Base-by-base conservation (phyloP, 2,888 invertebrate species). In the Drosophila prostipennis region DNA sequence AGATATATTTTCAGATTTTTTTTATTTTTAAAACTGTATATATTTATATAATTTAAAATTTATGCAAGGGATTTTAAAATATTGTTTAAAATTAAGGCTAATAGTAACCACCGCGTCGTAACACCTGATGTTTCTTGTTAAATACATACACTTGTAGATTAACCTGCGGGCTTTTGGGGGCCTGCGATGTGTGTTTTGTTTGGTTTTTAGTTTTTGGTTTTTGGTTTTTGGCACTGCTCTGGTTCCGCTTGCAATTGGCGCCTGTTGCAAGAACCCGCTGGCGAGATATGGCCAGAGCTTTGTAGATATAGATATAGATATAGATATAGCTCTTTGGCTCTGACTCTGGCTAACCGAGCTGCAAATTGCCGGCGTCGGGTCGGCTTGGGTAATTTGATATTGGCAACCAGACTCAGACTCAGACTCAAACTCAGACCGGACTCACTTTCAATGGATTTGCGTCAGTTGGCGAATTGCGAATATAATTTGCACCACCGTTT, bases 321-420 rank as follows among this genome's bases (percentile, higher is more conserved):
- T 23, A 43, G 13, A 43, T 19, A 19, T 19, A 19, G 19, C 19
- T 19, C 19, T 19, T 19, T 19, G 19, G 19, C 19, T 23, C 13
- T 43, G 45, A 26, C 32, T n/a, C 32, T 55, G 32, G 80, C 80
- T 52, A 77, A 72, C 54, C 36, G 53, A 64, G 79, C 80, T 72
- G 74, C 63, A 80, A 80, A 77, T 83, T 68, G 73, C 49, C 58
- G 61, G 57, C 69, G 45, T 45, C 71, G 49, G 72, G 77, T 64
- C 57, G 72, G 59, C 77, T 84, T 84, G 77, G 19, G 87, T 68
- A 87, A 83, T 81, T 84, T 83, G 87, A 83, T 83, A 87, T 84
- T 83, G 85, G 82, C 85, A 87, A 83, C 85, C 55, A 70, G 76
- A 60, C 60, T 23, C 58, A 39, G 14, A 39, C 39, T 6, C 37